Conservation (phyloP, 2,888 invertebrate species). For the Pollenia labialis region DNA sequence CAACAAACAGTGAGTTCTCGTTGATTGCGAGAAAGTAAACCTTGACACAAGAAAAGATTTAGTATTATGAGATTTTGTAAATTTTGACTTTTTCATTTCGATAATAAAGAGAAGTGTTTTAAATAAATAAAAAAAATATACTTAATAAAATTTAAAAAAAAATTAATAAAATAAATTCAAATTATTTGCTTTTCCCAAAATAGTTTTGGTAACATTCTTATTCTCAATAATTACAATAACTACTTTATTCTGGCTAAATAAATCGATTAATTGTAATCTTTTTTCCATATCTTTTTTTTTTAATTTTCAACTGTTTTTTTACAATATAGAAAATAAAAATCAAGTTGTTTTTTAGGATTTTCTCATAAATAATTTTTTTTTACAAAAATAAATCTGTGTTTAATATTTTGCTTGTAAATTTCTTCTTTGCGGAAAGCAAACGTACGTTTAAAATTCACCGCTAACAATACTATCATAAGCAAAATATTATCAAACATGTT, state of each 20-base stretch:
- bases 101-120: neutral
- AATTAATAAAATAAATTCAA: neutral
- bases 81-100: too few species aligned
- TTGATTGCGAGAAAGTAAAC: too few species aligned
- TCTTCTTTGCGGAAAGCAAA: neutral
- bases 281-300: neutral
- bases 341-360: constrained; percentile 18
- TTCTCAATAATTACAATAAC: constrained; percentile 54
- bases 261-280: constrained; percentile 30
- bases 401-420: constrained; percentile 28
- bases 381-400: constrained; percentile 63
- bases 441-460: too few species aligned
- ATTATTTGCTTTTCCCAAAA: constrained; percentile 12
- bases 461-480: too few species aligned
- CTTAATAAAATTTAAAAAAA: neutral
- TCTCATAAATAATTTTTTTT: constrained; percentile 30
- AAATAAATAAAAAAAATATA: constrained; percentile 3
- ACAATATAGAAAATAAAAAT: constrained; percentile 42
- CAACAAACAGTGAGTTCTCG: too few species aligned
- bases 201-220: constrained; percentile 9
- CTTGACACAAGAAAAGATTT: too few species aligned
- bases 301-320: constrained; percentile 35
- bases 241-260: constrained; percentile 27
- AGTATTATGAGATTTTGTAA: too few species aligned
- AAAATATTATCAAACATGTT: too few species aligned